Conservation (phyloP, 2,888 invertebrate genomes). For the Torymus auratus region DNA sequence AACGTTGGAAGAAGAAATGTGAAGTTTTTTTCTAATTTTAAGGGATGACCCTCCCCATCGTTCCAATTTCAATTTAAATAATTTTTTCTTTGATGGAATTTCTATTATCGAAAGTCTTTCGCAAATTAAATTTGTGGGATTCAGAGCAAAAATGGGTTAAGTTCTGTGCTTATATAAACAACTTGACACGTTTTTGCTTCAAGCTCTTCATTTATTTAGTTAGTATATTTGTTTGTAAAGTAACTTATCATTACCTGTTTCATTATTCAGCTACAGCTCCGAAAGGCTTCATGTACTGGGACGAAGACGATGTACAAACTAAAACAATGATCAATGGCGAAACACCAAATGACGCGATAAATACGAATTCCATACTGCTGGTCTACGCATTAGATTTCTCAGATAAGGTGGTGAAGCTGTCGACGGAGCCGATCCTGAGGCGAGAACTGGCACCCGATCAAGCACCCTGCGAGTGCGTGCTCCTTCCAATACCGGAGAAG, state of each 20-base stretch:
- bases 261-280: conserved; percentile 42
- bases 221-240: too few relatives aligned
- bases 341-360: conserved; percentile 68
- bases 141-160: too few relatives aligned
- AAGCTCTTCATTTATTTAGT: too few relatives aligned
- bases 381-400: conserved; percentile 80
- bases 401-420: conserved; percentile 78
- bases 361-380: conserved; percentile 77
- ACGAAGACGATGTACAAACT: conserved; percentile 80
- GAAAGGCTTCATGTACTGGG: conserved; percentile 79
- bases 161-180: too few relatives aligned
- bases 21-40: too few relatives aligned
- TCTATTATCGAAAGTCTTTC: too few relatives aligned
- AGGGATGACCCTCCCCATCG: too few relatives aligned
- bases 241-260: not conserved
- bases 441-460: conserved; percentile 82
- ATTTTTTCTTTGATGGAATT: not conserved
- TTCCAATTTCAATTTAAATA: too few relatives aligned
- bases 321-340: conserved; percentile 80
- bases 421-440: conserved; percentile 81
- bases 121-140: too few relatives aligned
- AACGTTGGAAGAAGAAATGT: too few relatives aligned
- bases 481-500: conserved; percentile 80
- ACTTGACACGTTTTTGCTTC: too few relatives aligned
- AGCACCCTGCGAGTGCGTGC: conserved; percentile 83